These are phyloP conservation scores for Lampris incognitus DNA, from an alignment of 2,113 vertebrate genomes.

Conservation along the genomic window DNA sequence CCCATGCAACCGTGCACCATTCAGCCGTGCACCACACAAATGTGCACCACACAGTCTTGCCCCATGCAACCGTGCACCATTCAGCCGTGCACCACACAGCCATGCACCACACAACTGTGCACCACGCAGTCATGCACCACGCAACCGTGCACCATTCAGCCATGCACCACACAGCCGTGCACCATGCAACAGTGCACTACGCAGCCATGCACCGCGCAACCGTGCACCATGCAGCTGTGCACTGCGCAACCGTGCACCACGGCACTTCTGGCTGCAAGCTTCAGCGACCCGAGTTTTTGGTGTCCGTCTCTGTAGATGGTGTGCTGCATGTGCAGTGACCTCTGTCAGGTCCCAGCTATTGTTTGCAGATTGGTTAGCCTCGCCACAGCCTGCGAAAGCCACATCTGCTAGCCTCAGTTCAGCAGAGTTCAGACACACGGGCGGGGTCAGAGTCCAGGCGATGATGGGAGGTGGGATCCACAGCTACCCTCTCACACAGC, in stretches of 20 bases:
- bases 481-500: conserved; percentile 46
- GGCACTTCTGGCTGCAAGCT: not conserved
- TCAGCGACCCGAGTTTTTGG: conserved; percentile 29
- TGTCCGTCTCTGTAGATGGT: conserved; percentile 61
- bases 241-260: not conserved
- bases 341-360: conserved; percentile 83
- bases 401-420: conserved; percentile 80
- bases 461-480: conserved; percentile 33
- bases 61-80: no score
- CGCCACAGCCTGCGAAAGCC: conserved; percentile 82
- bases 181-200: conserved; percentile 16
- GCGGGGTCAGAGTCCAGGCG: conserved; percentile 28
- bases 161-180: no score
- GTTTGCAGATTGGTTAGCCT: conserved; percentile 83
- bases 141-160: not conserved
- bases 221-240: not conserved
- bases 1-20: no score
- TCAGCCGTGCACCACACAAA: conserved; percentile 20
- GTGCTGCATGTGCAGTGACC: conserved; percentile 74
- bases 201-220: no score
- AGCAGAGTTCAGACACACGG: conserved; percentile 66
- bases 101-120: conserved; percentile 17
- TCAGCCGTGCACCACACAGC: not conserved
- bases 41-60: not conserved
- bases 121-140: no score